These are phyloP conservation scores for Gymnoscopelus braueri DNA, from an alignment of 2,797 vertebrate genomes.

Conservation along the genomic window DNA sequence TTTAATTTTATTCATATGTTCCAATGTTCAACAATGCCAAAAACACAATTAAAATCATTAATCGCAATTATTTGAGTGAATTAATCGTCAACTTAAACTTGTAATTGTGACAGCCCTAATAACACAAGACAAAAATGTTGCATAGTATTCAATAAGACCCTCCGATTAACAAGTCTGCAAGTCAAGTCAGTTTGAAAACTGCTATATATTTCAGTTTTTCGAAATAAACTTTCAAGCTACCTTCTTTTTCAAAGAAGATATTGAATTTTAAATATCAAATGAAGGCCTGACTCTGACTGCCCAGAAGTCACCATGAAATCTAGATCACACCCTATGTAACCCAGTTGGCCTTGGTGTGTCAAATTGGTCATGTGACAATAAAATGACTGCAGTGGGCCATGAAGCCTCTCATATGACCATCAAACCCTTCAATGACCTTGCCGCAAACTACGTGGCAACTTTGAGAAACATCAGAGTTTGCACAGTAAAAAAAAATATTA, in stretches of 20 bases:
- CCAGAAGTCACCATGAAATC: slow-evolving; percentile 54
- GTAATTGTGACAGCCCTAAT: too few relatives aligned
- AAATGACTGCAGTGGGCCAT: neutral
- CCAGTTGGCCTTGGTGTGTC: slow-evolving; percentile 17
- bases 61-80: too few relatives aligned
- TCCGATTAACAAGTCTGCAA: slow-evolving; percentile 58
- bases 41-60: too few relatives aligned
- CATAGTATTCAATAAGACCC: slow-evolving; percentile 47
- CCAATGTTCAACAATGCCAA: too few relatives aligned
- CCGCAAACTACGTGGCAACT: slow-evolving; percentile 7
- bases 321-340: slow-evolving; percentile 33
- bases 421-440: slow-evolving; percentile 21
- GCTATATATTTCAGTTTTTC: too few relatives aligned
- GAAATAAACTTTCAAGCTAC: too few relatives aligned
- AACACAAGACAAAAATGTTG: slow-evolving; percentile 40
- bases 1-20: too few relatives aligned
- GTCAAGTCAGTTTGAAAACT: slow-evolving; percentile 42
- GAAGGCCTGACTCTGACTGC: slow-evolving; percentile 29
- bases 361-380: slow-evolving; percentile 15
- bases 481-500: too few relatives aligned
- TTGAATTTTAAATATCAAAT: slow-evolving; percentile 43
- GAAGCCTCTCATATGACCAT: slow-evolving; percentile 22
- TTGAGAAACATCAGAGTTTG: slow-evolving; percentile 14
- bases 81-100: too few relatives aligned
- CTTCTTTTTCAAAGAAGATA: neutral